Conservation (phyloP, 2,888 invertebrate species). For the Thera britannica region DNA sequence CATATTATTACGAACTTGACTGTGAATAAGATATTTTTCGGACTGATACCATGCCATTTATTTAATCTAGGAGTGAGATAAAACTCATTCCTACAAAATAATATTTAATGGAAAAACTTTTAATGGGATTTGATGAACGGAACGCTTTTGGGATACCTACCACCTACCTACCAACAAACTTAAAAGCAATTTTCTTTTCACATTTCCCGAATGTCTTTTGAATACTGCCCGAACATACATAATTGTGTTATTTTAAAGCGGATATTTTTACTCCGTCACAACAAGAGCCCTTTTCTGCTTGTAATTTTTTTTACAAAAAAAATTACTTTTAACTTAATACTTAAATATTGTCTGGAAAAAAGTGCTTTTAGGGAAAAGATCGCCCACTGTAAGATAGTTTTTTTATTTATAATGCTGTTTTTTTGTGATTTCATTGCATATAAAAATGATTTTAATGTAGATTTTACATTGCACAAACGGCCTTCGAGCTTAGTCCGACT, state of each 20-base stretch:
- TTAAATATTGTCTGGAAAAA: too few species aligned
- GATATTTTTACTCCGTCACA: neutral
- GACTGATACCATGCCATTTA: constrained; percentile 41
- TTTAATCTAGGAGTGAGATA: constrained; percentile 66
- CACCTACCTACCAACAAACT: constrained; percentile 48
- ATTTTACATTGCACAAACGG: too few species aligned
- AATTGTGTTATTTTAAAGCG: constrained; percentile 13
- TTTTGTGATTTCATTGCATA: too few species aligned
- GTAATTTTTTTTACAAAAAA: too few species aligned
- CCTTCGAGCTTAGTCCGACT: too few species aligned
- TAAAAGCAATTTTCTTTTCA: constrained; percentile 37
- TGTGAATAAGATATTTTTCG: neutral
- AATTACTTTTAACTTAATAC: too few species aligned
- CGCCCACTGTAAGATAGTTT: too few species aligned
- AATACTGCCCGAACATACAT: constrained; percentile 15
- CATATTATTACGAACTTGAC: neutral
- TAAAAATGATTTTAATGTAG: too few species aligned
- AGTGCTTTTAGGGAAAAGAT: too few species aligned
- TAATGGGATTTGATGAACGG: constrained; percentile 78
- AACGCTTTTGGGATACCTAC: constrained; percentile 57
- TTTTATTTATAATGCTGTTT: too few species aligned
- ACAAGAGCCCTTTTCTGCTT: neutral
- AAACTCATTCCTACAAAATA: constrained; percentile 70
- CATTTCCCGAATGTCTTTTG: constrained; percentile 26
- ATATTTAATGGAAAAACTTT: constrained; percentile 82